These are phyloP conservation scores for Lepidocyrtoides sp. DNA, from an alignment of 2,888 invertebrate species.

Conservation along the genomic window DNA sequence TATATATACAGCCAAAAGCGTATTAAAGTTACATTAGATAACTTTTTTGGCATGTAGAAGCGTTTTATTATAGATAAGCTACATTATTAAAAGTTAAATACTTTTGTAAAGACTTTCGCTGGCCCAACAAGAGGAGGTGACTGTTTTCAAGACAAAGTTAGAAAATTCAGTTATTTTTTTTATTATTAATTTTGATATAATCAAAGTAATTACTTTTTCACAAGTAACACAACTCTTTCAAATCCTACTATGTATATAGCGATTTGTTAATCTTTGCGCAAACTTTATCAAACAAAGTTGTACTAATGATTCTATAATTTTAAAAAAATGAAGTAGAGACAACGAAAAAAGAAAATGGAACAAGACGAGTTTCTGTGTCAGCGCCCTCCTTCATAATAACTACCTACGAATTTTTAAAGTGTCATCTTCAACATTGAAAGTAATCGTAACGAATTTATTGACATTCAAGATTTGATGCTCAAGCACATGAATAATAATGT, in stretches of 20 bases:
- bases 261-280: no score
- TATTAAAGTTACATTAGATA: constrained; percentile 25
- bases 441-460: no score
- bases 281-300: no score
- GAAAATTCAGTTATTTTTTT: constrained; percentile 19
- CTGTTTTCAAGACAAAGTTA: background rate
- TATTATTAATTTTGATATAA: background rate
- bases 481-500: no score
- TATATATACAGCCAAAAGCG: constrained; percentile 40
- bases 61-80: background rate
- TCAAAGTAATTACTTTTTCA: no score
- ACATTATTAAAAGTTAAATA: background rate
- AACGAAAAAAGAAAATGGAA: background rate
- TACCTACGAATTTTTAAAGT: no score
- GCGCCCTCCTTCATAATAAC: background rate
- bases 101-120: constrained; percentile 49
- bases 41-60: constrained; percentile 51
- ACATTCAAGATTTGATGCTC: no score
- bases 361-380: background rate
- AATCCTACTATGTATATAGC: no score
- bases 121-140: constrained; percentile 49
- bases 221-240: no score
- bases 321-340: background rate
- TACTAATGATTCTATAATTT: no score
- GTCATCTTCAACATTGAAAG: no score